Evolutionary conservation across 2,797 vertebrate species (phyloP), one percentile per base, ranked within the genome.

Genomic region (Nothura maculosa): DNA sequence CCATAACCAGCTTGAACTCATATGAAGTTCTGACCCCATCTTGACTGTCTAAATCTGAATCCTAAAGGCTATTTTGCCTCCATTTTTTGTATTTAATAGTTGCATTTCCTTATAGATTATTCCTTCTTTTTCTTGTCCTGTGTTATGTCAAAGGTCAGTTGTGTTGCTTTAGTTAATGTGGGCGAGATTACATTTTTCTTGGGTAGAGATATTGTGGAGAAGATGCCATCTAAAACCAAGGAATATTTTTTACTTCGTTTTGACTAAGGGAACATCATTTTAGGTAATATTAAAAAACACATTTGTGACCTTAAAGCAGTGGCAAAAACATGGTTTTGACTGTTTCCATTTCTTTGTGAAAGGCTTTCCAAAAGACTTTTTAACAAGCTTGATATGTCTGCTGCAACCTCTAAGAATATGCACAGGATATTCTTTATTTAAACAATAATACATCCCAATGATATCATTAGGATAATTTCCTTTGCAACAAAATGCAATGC

Each of bases 401-500:
- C 54, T n/a, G 61, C 50, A 70, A 36, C 30, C 9, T 85, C 69
- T 83, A 17, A 78, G 61, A 90, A 50, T 52, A 54, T 17, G 80
- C 77, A 50, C 95, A 85, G 94, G 94, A 97, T 96, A 67, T 52
- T 72, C 18, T 76, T 34, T 87, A 12, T 89, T 95, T 80, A 58
- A 81, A 87, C 74, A 88, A 57, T 84, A 83, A 83, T 25, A 14
- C 48, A 25, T 50, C 24, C 48, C 24, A 14, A 25, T 93, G 85
- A 63, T 82, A 28, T 87, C n/a, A 17, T 73, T 54, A 55, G 87
- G 75, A 81, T 91, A 92, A 94, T 97, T 98, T 98, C 97, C 97
- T 98, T 79, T 96, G 96, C 94, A 95, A 96, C 94, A 96, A 91
- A 95, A 93, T 88, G 85, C 77, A 75, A 95, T 75, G 42, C 94